These are phyloP conservation scores for Agrilus biguttatus DNA, from an alignment of 2,888 invertebrate species.

Conservation along the genomic window DNA sequence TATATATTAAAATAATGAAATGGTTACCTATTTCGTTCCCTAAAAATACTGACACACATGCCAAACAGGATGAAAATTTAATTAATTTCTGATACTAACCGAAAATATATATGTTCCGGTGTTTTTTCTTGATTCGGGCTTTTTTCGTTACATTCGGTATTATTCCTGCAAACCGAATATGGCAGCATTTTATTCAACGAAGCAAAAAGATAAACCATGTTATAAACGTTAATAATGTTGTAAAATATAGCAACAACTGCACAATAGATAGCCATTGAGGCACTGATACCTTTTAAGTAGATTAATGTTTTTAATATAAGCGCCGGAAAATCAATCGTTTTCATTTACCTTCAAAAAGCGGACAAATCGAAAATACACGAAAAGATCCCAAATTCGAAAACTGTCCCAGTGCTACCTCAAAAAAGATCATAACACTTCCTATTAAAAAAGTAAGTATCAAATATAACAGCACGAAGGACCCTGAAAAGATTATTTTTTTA, in stretches of 20 bases:
- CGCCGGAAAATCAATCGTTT: not conserved
- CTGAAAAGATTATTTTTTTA: slow-evolving; percentile 2
- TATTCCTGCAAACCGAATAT: slow-evolving; percentile 5
- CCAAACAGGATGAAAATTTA: no score
- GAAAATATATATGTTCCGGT: slow-evolving; percentile 9
- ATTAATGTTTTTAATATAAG: not conserved
- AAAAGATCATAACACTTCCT: slow-evolving; percentile 11
- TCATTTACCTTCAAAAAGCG: slow-evolving; percentile 10
- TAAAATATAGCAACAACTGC: slow-evolving; percentile 8
- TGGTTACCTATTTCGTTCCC: no score
- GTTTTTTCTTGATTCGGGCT: slow-evolving; percentile 5
- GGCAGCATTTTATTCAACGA: slow-evolving; percentile 6
- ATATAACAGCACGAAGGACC: slow-evolving; percentile 9
- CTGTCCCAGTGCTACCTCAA: slow-evolving; percentile 14
- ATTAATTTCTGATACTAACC: slow-evolving; percentile 1
- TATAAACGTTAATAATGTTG: slow-evolving; percentile 9
- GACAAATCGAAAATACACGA: slow-evolving; percentile 12
- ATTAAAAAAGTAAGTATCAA: slow-evolving; percentile 8
- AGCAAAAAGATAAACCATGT: slow-evolving; percentile 8
- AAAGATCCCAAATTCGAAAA: slow-evolving; percentile 11
- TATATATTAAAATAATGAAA: no score
- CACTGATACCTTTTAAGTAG: slow-evolving; percentile 9
- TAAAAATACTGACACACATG: no score
- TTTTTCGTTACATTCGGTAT: slow-evolving; percentile 1
- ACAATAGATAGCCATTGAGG: slow-evolving; percentile 11